phyloP scores from a whole-genome alignment of 2,113 vertebrate species.

The Otus sunia region DNA sequence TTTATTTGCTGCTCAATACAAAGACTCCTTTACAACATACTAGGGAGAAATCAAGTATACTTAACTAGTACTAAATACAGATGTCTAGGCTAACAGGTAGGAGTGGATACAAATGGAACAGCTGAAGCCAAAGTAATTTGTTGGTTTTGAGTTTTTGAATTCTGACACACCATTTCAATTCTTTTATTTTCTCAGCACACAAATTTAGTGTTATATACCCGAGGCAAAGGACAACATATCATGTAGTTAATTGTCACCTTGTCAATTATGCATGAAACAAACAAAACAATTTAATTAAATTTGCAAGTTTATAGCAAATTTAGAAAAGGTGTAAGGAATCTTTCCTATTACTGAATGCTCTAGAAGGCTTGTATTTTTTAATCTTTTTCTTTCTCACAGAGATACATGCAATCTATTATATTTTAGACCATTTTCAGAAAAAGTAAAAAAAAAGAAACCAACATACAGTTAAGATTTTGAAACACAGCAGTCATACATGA shows the following conservation, averaged over 20 bases:
- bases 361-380: not conserved
- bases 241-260: conserved; percentile 26
- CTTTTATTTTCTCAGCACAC: not conserved
- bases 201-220: conserved; percentile 4
- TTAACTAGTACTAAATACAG: not conserved
- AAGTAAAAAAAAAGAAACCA: not conserved
- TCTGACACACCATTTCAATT: not conserved
- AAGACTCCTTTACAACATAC: not conserved
- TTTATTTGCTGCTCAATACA: not conserved
- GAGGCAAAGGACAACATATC: conserved; percentile 31
- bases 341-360: not conserved
- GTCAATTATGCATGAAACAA: conserved; percentile 51
- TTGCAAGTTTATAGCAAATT: not conserved
- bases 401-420: not conserved
- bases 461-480: not conserved
- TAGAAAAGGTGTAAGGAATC: not conserved
- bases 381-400: not conserved
- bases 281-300: conserved; percentile 32
- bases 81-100: not conserved
- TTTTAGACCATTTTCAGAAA: not conserved
- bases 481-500: not conserved
- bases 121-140: not conserved
- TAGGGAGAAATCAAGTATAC: not conserved
- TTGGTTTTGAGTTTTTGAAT: not conserved
- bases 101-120: not conserved